A percentile compares a stretch with the other conserved stretches of the same genome.
Evolutionary conservation across 2,797 vertebrate species (phyloP).

Genomic region (Echiichthys vipera): DNA sequence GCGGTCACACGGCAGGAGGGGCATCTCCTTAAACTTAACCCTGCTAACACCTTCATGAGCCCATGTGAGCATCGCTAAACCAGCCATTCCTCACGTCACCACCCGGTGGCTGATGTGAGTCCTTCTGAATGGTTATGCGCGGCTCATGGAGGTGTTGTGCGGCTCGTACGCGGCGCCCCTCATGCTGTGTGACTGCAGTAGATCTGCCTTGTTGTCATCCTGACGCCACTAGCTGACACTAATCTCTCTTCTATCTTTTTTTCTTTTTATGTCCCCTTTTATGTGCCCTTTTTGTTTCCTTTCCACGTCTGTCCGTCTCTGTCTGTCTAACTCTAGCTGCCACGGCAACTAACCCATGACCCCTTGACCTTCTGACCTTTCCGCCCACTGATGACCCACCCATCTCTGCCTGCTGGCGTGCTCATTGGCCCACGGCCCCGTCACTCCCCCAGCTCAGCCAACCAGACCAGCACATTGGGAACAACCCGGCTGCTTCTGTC

Average conservation of each 20-base stretch:
- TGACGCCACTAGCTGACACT: conserved; percentile 99
- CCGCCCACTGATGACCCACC: conserved; percentile 99
- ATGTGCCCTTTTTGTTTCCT: conserved; percentile 83
- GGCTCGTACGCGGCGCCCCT: conserved; percentile 67
- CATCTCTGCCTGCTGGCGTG: conserved; percentile 98
- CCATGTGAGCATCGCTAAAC: conserved; percentile 77
- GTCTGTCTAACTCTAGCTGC: conserved; percentile 98
- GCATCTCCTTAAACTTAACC: conserved; percentile 36
- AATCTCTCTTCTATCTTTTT: conserved; percentile 99
- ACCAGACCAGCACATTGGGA: conserved; percentile 80
- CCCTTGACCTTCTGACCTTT: conserved; percentile 99
- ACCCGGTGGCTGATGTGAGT: conserved; percentile 80
- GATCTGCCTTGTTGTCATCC: conserved; percentile 99
- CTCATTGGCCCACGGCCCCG: conserved; percentile 98
- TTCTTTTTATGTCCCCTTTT: conserved; percentile 92
- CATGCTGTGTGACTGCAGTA: conserved; percentile 91
- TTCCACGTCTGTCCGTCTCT: conserved; percentile 87
- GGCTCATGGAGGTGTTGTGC: conserved; percentile 76
- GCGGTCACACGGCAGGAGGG: conserved; percentile 62
- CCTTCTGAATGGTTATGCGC: conserved; percentile 89
- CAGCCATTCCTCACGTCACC: conserved; percentile 70
- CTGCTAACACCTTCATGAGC: conserved; percentile 66
- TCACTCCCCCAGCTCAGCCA: conserved; percentile 91
- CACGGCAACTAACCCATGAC: conserved; percentile 99
- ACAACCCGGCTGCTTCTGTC: conserved; percentile 77